phyloP scores from a whole-genome alignment of 2,888 invertebrate genomes.

The Glyphotaelius pellucidus region DNA sequence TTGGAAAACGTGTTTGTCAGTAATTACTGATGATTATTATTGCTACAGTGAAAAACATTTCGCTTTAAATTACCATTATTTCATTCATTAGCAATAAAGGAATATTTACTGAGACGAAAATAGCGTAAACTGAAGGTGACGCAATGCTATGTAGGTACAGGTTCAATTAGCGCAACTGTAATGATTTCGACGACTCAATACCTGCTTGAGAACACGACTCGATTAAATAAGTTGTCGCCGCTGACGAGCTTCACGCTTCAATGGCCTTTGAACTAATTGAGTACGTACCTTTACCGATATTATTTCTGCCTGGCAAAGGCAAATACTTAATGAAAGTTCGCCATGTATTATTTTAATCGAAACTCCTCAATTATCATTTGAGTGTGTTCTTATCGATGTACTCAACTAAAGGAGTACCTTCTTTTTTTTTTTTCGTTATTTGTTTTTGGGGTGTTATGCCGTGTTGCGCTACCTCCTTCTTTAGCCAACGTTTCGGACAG shows the following conservation, averaged over 20 bases:
- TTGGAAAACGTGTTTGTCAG: background rate
- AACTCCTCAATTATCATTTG: background rate
- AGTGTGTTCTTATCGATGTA: background rate
- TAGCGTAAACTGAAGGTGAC: background rate
- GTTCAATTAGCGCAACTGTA: background rate
- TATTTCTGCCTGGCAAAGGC: background rate
- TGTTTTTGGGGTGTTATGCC: no score
- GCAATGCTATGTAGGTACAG: background rate
- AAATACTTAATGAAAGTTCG: background rate
- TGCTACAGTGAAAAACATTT: background rate
- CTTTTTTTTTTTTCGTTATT: no score
- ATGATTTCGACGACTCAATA: background rate
- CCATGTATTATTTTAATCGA: background rate
- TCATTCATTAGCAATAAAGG: background rate
- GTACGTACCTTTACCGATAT: background rate
- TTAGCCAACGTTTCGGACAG: no score
- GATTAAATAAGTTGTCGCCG: background rate
- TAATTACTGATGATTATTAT: background rate
- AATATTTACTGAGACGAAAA: background rate
- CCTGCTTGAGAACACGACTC: background rate
- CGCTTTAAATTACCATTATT: background rate
- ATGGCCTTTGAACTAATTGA: background rate
- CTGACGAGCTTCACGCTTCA: background rate
- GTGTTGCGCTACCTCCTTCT: no score
- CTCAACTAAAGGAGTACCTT: background rate